These are phyloP conservation scores for Pachyseris speciosa DNA, from an alignment of 64 coral and sea anemone genomes.

Conservation along the genomic window DNA sequence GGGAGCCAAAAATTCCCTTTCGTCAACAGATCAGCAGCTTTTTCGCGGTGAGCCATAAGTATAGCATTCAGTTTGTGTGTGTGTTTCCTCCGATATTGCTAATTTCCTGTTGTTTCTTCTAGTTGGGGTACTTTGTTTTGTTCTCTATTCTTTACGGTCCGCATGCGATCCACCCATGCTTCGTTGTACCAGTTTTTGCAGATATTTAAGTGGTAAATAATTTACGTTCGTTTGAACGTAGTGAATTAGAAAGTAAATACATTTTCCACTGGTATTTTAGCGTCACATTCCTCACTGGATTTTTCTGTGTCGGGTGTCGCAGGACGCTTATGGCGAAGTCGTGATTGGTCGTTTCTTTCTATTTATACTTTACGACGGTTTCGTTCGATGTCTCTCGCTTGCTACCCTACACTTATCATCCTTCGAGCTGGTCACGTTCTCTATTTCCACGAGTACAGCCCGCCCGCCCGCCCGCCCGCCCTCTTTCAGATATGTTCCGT, in stretches of 20 bases:
- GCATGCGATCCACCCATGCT: conserved; percentile 20
- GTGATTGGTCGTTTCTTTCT: not conserved
- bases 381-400: not conserved
- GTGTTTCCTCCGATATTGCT: no score
- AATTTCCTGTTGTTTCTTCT: not conserved
- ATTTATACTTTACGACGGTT: not conserved
- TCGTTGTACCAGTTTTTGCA: not conserved
- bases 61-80: no score
- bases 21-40: conserved; percentile 34
- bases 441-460: not conserved
- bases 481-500: no score
- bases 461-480: no score
- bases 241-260: conserved; percentile 36
- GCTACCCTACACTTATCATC: not conserved
- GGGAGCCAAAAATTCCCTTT: not conserved
- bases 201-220: no score
- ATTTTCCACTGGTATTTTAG: not conserved
- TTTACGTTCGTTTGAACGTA: conserved; percentile 28
- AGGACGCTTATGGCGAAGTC: not conserved
- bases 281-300: not conserved
- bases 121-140: conserved; percentile 7
- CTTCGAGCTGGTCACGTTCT: not conserved
- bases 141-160: conserved; percentile 13
- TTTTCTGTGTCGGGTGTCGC: not conserved
- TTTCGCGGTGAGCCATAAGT: conserved; percentile 39